Evolutionary conservation across 2,113 vertebrate genomes (phyloP).

Genomic region (Suricata suricatta): DNA sequence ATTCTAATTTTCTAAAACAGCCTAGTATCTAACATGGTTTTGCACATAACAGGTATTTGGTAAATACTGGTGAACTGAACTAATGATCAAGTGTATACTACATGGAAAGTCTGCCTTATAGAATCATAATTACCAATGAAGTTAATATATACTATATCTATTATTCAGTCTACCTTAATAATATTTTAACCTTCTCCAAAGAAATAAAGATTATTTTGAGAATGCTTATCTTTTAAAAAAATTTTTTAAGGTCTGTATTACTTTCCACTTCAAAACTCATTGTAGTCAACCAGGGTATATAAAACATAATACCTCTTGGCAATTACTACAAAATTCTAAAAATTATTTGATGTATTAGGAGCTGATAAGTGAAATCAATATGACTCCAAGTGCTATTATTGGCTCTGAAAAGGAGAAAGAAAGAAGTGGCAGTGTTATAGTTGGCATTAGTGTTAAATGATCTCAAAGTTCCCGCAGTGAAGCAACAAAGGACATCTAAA

Average conservation of each 20-base stretch:
- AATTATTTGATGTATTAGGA: not conserved
- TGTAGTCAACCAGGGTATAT: not conserved
- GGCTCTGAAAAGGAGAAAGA: not conserved
- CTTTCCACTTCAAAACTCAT: not conserved
- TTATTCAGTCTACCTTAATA: not conserved
- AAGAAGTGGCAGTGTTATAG: not conserved
- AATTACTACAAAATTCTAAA: not conserved
- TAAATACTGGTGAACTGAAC: not conserved
- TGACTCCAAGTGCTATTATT: not conserved
- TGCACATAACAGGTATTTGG: not conserved
- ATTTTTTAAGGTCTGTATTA: not conserved
- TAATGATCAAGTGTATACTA: not conserved
- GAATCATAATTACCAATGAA: not conserved
- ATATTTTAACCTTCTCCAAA: not conserved
- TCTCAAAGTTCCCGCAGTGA: not conserved
- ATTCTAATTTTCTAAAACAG: slow-evolving; percentile 2
- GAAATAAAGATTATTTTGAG: not conserved
- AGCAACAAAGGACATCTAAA: not conserved
- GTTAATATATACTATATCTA: not conserved
- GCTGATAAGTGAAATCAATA: not conserved
- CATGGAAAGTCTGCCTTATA: not conserved
- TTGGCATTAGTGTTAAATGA: not conserved
- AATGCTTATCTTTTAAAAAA: not conserved
- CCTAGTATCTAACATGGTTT: not conserved
- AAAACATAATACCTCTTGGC: not conserved